Conservation (phyloP, 1,140 invertebrate genomes). For the Coboldia fuscipes region DNA sequence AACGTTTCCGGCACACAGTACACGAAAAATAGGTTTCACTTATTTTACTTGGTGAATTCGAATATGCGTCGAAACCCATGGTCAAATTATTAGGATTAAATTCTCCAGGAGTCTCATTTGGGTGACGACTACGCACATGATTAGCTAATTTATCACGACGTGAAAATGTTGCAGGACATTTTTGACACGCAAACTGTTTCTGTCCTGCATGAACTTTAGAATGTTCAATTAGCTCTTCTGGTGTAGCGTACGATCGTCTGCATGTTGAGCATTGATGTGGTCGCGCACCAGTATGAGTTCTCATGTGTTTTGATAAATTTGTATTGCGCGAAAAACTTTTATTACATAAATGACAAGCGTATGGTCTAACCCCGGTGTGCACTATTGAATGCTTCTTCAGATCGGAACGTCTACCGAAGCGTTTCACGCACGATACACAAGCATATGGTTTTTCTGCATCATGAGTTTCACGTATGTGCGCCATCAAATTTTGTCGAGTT, state of each 20-base stretch:
- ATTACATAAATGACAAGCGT: constrained; percentile 38
- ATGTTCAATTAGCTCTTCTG: constrained; percentile 43
- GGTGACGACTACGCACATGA: constrained; percentile 31
- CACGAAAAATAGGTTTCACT: constrained; percentile 16
- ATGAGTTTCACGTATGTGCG: constrained; percentile 35
- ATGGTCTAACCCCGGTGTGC: constrained; percentile 46
- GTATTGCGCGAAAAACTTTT: constrained; percentile 52
- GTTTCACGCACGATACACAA: constrained; percentile 37
- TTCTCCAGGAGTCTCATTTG: constrained; percentile 5
- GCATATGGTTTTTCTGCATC: constrained; percentile 39
- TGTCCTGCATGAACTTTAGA: constrained; percentile 45
- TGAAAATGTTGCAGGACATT: constrained; percentile 41
- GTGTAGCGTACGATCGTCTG: constrained; percentile 47
- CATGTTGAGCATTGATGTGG: constrained; percentile 50
- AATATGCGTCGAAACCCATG: background rate
- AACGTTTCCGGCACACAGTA: constrained; percentile 28
- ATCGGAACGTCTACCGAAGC: constrained; percentile 37
- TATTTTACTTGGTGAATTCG: constrained; percentile 1
- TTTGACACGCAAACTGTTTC: constrained; percentile 41
- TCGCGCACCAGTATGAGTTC: constrained; percentile 37
- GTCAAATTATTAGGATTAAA: background rate
- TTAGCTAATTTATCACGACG: constrained; percentile 34
- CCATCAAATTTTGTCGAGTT: constrained; percentile 30
- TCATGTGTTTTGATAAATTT: constrained; percentile 67
- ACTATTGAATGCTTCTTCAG: constrained; percentile 44